A percentile compares a stretch with the other conserved stretches of the same genome.
phyloP scores from a whole-genome alignment of 2,113 vertebrate species.

The Dermatemys mawii region DNA sequence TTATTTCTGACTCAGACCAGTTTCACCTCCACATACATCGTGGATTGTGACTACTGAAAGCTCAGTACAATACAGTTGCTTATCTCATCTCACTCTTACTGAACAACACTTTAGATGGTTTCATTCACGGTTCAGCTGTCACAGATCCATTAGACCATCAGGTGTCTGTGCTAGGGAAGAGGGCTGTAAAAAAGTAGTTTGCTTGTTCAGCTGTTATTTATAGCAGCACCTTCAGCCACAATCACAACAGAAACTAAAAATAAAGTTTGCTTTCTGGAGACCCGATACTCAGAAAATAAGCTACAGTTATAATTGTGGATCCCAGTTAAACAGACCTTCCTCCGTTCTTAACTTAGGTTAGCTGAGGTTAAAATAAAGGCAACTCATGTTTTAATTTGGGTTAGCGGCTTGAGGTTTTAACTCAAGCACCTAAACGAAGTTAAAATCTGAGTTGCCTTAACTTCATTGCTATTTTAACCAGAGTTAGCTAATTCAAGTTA shows the following conservation, averaged over 20 bases:
- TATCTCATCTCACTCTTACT: constrained; percentile 47
- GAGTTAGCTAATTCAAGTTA: neutral
- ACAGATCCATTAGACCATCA: constrained; percentile 6
- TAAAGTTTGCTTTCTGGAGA: neutral
- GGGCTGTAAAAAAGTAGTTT: neutral
- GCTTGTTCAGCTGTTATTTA: constrained; percentile 43
- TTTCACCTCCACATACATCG: neutral
- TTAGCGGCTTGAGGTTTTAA: neutral
- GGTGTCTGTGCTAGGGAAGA: neutral
- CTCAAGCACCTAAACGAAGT: neutral
- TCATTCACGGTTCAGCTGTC: constrained; percentile 20
- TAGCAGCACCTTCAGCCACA: constrained; percentile 4
- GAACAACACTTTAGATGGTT: neutral
- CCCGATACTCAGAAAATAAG: neutral
- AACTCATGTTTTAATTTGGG: neutral
- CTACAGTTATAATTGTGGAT: neutral
- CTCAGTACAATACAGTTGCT: accelerated
- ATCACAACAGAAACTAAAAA: neutral
- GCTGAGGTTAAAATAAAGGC: neutral
- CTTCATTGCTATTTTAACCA: neutral
- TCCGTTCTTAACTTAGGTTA: neutral
- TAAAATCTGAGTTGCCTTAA: neutral
- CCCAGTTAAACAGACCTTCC: neutral
- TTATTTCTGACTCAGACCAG: neutral
- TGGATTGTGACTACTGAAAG: neutral